phyloP scores from a whole-genome alignment of 2,113 vertebrate species.

The Chloropsis hardwickii region DNA sequence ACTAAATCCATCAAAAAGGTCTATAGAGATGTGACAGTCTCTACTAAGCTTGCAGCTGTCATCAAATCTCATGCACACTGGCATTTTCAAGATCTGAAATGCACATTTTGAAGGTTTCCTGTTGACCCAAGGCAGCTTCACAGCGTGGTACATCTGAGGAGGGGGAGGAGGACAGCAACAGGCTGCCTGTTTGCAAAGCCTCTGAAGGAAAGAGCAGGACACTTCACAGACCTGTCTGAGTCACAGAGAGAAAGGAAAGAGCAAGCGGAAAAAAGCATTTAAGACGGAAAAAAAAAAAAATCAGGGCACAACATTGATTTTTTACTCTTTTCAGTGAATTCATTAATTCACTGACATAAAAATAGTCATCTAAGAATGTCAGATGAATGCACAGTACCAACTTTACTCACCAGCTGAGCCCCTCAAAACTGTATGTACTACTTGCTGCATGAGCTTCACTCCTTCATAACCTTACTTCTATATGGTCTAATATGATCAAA shows the following conservation, averaged over 20 bases:
- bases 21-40: neutral
- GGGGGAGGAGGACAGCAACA: neutral
- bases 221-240: neutral
- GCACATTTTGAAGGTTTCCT: neutral
- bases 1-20: neutral
- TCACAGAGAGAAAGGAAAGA: neutral
- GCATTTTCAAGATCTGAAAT: constrained; percentile 15
- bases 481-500: neutral
- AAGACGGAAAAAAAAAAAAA: neutral
- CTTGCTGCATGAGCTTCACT: neutral
- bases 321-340: neutral
- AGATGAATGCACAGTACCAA: neutral
- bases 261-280: neutral
- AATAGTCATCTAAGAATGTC: neutral
- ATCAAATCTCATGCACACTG: neutral
- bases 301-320: neutral
- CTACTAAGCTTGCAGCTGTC: neutral
- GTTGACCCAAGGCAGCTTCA: constrained; percentile 29
- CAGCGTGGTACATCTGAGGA: neutral
- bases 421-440: neutral
- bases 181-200: neutral
- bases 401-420: neutral
- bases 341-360: neutral
- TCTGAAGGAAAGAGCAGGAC: neutral
- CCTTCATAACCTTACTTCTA: neutral